Conservation (phyloP, 2,113 vertebrate genomes). For the Phasianus colchicus region DNA sequence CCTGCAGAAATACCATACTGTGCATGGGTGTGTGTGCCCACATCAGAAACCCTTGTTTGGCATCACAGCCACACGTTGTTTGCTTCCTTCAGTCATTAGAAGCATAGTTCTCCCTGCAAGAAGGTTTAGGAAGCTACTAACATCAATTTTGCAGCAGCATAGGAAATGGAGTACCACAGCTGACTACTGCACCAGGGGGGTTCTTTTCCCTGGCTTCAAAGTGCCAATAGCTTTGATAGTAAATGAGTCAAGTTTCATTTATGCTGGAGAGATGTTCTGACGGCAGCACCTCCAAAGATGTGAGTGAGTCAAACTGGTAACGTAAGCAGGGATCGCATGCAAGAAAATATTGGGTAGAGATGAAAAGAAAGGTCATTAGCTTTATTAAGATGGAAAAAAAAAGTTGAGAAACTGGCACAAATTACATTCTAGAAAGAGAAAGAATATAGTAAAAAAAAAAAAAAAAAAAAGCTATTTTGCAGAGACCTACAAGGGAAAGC, state of each 20-base stretch:
- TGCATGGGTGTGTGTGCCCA: rapidly evolving
- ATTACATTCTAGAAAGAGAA: background rate
- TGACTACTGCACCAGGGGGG: background rate
- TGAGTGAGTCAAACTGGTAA: background rate
- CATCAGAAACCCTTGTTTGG: background rate
- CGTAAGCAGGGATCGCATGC: rapidly evolving
- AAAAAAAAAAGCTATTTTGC: background rate
- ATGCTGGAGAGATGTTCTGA: background rate
- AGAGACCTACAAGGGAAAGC: background rate
- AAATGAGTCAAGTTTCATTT: background rate
- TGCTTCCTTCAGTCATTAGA: background rate
- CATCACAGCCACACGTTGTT: background rate
- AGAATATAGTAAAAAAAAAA: background rate
- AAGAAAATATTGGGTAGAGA: background rate
- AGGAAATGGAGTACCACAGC: background rate
- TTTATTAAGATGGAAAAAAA: background rate
- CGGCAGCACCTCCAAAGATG: rapidly evolving
- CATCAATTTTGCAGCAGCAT: background rate
- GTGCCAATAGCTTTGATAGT: background rate
- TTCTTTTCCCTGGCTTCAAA: background rate
- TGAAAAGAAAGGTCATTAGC: background rate
- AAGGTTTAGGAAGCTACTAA: background rate
- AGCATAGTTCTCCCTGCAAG: background rate
- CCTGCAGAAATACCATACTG: background rate
- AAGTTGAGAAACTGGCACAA: background rate